Evolutionary conservation across 2,113 vertebrate genomes (phyloP).

Genomic region (Dasyornis broadbenti): DNA sequence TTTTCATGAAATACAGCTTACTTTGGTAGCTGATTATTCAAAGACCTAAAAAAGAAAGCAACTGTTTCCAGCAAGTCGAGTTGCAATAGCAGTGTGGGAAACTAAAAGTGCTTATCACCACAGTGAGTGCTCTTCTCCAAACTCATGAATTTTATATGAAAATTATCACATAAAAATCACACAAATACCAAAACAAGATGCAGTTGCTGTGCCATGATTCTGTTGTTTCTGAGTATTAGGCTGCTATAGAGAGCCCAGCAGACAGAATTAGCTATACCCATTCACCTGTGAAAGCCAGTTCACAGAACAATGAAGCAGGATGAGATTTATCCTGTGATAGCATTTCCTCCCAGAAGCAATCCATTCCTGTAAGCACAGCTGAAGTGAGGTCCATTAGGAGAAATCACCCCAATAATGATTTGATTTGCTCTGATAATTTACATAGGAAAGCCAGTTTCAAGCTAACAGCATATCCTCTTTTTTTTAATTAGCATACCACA

Average conservation of each 20-base stretch:
- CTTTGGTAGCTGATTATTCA: neutral
- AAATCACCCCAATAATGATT: neutral
- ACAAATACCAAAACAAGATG: neutral
- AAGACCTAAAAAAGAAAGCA: neutral
- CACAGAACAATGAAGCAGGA: neutral
- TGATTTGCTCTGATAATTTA: neutral
- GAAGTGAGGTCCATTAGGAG: neutral
- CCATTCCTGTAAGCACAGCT: neutral
- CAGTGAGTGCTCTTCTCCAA: neutral
- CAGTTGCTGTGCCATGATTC: fast-evolving
- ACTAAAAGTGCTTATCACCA: neutral
- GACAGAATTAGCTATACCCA: neutral
- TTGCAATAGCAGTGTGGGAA: neutral
- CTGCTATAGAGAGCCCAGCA: neutral
- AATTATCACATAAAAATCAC: neutral
- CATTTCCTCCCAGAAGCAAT: neutral
- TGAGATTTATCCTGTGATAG: neutral
- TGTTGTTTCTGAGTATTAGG: neutral
- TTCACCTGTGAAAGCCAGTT: neutral
- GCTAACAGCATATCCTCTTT: neutral
- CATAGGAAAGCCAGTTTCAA: neutral
- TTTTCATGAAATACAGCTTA: neutral
- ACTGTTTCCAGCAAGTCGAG: neutral
- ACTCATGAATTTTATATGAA: neutral
- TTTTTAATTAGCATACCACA: neutral